phyloP scores from a whole-genome alignment of 1,140 invertebrate genomes.

The Drosophila mauritiana region DNA sequence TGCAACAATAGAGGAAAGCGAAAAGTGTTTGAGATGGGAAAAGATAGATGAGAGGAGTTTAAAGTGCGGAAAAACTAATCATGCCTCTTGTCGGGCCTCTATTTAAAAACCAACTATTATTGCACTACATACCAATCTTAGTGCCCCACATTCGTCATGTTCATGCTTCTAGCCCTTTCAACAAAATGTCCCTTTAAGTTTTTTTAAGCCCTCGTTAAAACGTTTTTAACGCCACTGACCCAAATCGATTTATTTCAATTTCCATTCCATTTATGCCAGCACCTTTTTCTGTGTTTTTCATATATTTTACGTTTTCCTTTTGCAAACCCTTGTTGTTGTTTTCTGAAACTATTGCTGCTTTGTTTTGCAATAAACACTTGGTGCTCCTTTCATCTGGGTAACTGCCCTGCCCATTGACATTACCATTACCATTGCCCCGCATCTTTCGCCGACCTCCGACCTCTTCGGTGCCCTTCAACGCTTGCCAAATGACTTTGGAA shows the following conservation, averaged over 20 bases:
- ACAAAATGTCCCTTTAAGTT: neutral
- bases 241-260: conserved; percentile 11
- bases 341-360: conserved; percentile 20
- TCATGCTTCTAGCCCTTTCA: no score
- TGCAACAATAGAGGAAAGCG: conserved; percentile 21
- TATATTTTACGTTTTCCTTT: conserved; percentile 12
- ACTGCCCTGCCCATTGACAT: conserved; percentile 37
- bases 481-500: conserved; percentile 51
- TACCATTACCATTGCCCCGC: conserved; percentile 20
- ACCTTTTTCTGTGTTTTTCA: neutral
- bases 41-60: neutral
- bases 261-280: conserved; percentile 6
- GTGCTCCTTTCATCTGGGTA: conserved; percentile 21
- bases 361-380: conserved; percentile 50
- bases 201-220: neutral
- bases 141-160: no score
- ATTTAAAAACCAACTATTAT: neutral
- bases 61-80: conserved; percentile 3
- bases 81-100: neutral
- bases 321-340: conserved; percentile 11
- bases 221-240: neutral
- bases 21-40: neutral
- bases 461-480: conserved; percentile 14
- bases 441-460: neutral
- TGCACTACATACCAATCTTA: neutral